Percentiles rank a stretch among this genome's conserved stretches.
Conservation (phyloP, 2,797 vertebrate species). For the Sebastes glaucus region DNA sequence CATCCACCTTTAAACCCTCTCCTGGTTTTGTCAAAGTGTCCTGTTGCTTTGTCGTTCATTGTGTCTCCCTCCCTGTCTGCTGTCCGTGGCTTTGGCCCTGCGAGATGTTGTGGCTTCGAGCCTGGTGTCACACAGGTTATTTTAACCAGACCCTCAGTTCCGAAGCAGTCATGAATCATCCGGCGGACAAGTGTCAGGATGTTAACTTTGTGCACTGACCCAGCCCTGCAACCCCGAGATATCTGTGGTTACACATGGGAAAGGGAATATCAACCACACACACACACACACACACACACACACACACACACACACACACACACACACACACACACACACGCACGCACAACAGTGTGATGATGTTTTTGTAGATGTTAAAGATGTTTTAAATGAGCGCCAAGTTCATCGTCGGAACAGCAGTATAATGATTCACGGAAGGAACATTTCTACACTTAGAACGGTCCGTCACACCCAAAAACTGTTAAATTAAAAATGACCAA, state of each 20-base stretch:
- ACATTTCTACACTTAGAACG: conserved; percentile 9
- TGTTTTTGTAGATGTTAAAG: conserved; percentile 53
- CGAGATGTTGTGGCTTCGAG: conserved; percentile 34
- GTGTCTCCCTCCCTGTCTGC: conserved; percentile 26
- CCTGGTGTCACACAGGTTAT: conserved; percentile 48
- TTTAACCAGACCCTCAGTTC: conserved; percentile 53
- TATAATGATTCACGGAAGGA: conserved; percentile 31
- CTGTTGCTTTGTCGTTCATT: conserved; percentile 38
- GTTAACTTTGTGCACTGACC: conserved; percentile 58
- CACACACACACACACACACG: background rate
- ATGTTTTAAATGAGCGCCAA: conserved; percentile 39
- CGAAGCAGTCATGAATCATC: conserved; percentile 72
- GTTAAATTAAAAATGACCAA: conserved; percentile 7
- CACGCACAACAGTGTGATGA: background rate
- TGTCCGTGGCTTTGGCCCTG: conserved; percentile 49
- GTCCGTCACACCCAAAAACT: background rate
- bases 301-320: background rate
- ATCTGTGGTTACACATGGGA: conserved; percentile 58
- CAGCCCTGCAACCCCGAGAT: conserved; percentile 47
- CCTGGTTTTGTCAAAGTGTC: conserved; percentile 12
- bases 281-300: conserved; percentile 10
- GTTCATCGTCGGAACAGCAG: conserved; percentile 21
- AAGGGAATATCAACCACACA: conserved; percentile 36
- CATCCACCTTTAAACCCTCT: conserved; percentile 8
- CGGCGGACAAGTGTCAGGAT: conserved; percentile 70